These are phyloP conservation scores for Pheosia tremula DNA, from an alignment of 2,888 invertebrate genomes.

Conservation along the genomic window DNA sequence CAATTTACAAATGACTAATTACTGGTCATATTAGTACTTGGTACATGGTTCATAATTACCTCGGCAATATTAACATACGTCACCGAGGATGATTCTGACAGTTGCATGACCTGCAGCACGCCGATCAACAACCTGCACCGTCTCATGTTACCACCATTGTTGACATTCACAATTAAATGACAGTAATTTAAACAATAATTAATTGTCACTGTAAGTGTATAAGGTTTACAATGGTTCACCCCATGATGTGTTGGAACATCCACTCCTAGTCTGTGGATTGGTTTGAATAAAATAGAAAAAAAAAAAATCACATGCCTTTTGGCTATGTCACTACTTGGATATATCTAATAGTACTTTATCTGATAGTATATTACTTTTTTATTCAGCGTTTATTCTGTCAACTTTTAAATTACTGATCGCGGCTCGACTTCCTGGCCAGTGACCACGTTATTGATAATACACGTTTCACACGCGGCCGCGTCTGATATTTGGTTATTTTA, in stretches of 20 bases:
- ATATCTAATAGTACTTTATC: too few relatives aligned
- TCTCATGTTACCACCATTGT: constrained; percentile 30
- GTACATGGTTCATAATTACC: constrained; percentile 16
- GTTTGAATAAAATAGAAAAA: too few relatives aligned
- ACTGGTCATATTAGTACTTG: too few relatives aligned
- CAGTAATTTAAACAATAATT: neutral
- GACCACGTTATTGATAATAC: constrained; percentile 26
- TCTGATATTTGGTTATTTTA: constrained; percentile 57
- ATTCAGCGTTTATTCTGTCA: too few relatives aligned
- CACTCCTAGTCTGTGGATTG: too few relatives aligned
- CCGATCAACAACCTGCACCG: constrained; percentile 17
- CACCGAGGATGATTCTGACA: constrained; percentile 16
- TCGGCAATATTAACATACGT: constrained; percentile 22
- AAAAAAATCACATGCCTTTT: too few relatives aligned
- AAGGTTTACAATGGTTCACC: neutral
- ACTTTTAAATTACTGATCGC: too few relatives aligned
- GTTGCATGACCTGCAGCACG: constrained; percentile 19
- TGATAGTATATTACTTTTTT: too few relatives aligned
- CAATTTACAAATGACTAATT: too few relatives aligned
- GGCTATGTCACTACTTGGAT: too few relatives aligned
- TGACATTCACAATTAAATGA: constrained; percentile 1
- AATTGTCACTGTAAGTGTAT: neutral
- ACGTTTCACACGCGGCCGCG: constrained; percentile 43
- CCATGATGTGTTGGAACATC: neutral
- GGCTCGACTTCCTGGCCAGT: too few relatives aligned